Conservation (phyloP, 2,797 vertebrate species). For the Propithecus perrieri region DNA sequence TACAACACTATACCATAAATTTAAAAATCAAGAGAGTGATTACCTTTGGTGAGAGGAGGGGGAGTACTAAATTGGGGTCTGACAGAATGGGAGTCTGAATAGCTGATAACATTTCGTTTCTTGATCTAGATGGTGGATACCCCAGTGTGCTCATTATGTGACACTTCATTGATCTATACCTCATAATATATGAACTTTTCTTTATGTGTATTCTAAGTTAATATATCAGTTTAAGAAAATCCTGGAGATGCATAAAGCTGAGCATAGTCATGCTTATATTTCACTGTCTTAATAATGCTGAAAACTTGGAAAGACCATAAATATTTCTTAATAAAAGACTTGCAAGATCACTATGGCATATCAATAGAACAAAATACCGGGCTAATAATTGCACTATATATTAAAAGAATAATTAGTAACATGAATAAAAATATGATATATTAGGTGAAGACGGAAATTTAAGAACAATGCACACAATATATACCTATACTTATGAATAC, state of each 20-base stretch:
- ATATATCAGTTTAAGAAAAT: not conserved
- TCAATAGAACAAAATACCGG: not conserved
- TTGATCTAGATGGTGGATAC: not conserved
- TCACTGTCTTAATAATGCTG: not conserved
- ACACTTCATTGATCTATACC: not conserved
- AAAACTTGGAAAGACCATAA: not conserved
- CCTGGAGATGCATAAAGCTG: not conserved
- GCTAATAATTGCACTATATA: not conserved
- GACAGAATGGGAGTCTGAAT: not conserved
- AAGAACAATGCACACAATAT: not conserved
- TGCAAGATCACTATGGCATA: not conserved
- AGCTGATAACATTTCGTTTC: not conserved
- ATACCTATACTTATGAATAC: not conserved
- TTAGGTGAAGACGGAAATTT: not conserved
- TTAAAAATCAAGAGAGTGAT: not conserved
- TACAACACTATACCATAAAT: not conserved
- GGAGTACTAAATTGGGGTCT: not conserved
- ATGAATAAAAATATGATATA: not conserved
- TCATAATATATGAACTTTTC: not conserved
- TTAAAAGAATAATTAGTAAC: not conserved
- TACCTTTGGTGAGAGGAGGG: not conserved
- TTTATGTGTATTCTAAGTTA: not conserved
- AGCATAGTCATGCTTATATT: not conserved
- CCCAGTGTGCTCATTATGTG: not conserved
- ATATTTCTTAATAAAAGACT: not conserved